phyloP scores from a whole-genome alignment of 2,888 invertebrate genomes.

The Helicoverpa assulta region DNA sequence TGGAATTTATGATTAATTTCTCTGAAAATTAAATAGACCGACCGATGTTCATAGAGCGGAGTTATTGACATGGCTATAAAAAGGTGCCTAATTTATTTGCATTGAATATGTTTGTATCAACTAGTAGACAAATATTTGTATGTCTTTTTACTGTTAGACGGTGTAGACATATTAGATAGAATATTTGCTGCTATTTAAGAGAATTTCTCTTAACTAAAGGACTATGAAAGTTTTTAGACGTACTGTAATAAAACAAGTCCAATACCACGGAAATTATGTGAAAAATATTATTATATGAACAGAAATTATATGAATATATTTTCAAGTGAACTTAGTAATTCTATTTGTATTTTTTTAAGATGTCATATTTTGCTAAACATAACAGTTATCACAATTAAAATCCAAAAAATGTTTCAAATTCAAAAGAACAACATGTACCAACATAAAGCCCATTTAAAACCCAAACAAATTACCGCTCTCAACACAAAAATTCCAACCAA shows the following conservation, averaged over 20 bases:
- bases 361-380: neutral
- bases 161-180: no score
- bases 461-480: slow-evolving; percentile 49
- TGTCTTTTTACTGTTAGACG: slow-evolving; percentile 4
- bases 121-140: slow-evolving; percentile 33
- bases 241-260: no score
- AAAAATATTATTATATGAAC: no score
- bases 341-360: no score
- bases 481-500: slow-evolving; percentile 52
- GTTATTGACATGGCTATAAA: slow-evolving; percentile 4
- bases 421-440: neutral
- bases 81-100: slow-evolving; percentile 37
- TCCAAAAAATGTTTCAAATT: no score
- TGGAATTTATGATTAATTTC: neutral
- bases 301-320: no score
- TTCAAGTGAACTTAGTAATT: no score
- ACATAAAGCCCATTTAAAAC: slow-evolving; percentile 10
- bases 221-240: no score
- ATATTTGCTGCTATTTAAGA: no score
- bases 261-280: no score
- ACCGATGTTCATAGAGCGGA: neutral
- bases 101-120: slow-evolving; percentile 36
- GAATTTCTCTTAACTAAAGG: no score
- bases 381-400: neutral
- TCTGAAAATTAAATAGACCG: neutral